phyloP scores from a whole-genome alignment of 1,140 invertebrate genomes.

The Zaprionus inermis region DNA sequence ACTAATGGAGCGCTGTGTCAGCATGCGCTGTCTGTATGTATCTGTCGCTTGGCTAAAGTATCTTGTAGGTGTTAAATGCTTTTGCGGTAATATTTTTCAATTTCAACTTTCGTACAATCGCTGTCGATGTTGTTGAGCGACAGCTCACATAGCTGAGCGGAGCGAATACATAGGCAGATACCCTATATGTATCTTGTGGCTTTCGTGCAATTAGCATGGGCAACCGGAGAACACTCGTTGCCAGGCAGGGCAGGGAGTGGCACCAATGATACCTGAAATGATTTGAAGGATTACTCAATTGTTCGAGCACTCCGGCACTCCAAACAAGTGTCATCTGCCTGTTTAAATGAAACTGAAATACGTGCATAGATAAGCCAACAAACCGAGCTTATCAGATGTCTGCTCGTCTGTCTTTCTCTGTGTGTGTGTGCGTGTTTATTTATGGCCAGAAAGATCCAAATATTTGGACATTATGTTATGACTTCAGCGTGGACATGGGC shows the following conservation, averaged over 20 bases:
- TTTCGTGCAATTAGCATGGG: too few species aligned
- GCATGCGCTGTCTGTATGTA: too few species aligned
- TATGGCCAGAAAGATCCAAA: conserved; percentile 62
- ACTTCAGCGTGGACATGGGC: conserved; percentile 12
- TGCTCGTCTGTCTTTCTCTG: not conserved
- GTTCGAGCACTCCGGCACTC: not conserved
- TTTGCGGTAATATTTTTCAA: conserved; percentile 35
- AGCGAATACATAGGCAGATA: too few species aligned
- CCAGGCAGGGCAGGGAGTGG: too few species aligned
- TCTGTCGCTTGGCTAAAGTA: conserved; percentile 40
- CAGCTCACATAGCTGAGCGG: too few species aligned
- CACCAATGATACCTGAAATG: too few species aligned
- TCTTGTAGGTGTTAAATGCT: conserved; percentile 63
- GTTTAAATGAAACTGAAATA: conserved; percentile 8
- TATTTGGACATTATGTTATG: conserved; percentile 66
- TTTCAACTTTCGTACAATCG: conserved; percentile 29
- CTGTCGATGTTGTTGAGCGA: too few species aligned
- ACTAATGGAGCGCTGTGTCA: conserved; percentile 53
- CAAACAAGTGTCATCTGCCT: conserved; percentile 19
- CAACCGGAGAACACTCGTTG: too few species aligned
- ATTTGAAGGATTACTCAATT: not conserved
- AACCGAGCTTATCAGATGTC: conserved; percentile 58
- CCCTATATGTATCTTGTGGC: too few species aligned
- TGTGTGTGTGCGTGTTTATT: conserved; percentile 49
- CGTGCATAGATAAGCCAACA: conserved; percentile 48